Base-by-base conservation (phyloP, 2,888 invertebrate species). In the Junonia oenone region DNA sequence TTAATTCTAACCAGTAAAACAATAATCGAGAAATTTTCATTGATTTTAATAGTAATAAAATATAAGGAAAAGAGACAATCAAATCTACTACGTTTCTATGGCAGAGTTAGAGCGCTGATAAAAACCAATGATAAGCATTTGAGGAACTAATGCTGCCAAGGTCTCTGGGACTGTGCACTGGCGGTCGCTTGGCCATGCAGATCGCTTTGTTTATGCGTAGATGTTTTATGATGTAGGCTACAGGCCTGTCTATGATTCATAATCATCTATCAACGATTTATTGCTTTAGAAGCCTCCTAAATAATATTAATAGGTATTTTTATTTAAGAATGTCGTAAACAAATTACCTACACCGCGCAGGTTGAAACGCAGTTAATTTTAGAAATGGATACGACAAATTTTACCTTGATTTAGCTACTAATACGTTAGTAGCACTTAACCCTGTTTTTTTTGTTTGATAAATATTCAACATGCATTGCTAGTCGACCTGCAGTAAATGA, bases 101-200 rank as follows among this genome's bases (percentile, higher is more conserved):
- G 6, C 15, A 43, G 6, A 27, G 26, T 31, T 26, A 13, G 33
- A 15, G 38, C 38, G n/a, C 47, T 29, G 47, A 48, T 40, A 47
- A 29, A 47, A 40, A 31, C 19, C 26, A 19, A 31, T 31, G 31
- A 45, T 19, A 50, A 56, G 17, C 47, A 46, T 52, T 61, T 61
- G 64, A 63, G 63, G 66, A 67, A 63, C 62, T 66, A 63, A 59
- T 43, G 22, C 26, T 48, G 50, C 46, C 68, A 71, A 72, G 72
- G 72, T 59, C 66, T 52, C 56, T 56, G 59, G 62, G 54, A 58
- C 56, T 66, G 8, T 43, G 64, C 63, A 64, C 56, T 63, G 62
- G 62, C 64, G 62, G 63, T 66, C 59, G 63, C 61, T 58, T 58
- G 52, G 58, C 58, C 55, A 59, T 66, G 64, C 63, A 61, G 45